These are phyloP conservation scores for Argyrosomus japonicus DNA, from an alignment of 2,113 vertebrate genomes.

Conservation along the genomic window DNA sequence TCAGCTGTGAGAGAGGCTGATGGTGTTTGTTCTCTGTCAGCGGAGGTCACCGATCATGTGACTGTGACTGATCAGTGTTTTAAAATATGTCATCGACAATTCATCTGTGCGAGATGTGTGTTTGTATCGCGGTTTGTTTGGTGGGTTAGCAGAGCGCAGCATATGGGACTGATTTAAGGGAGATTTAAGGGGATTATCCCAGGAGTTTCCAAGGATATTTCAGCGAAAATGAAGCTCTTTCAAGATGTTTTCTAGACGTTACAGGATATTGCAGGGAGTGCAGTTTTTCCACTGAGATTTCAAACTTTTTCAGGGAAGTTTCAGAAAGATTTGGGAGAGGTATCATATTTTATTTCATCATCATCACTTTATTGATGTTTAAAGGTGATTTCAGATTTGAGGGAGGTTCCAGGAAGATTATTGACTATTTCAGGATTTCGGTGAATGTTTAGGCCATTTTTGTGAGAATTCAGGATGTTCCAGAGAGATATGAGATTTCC, in stretches of 20 bases:
- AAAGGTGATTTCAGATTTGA: neutral
- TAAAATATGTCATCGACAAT: neutral
- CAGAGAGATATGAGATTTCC: too few relatives aligned
- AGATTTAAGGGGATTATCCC: neutral
- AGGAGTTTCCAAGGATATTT: neutral
- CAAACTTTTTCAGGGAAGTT: too few relatives aligned
- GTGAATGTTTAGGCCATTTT: too few relatives aligned
- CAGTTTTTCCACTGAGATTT: too few relatives aligned
- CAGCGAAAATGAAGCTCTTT: neutral
- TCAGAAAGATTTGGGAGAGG: too few relatives aligned
- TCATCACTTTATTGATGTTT: neutral
- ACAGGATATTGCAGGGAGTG: too few relatives aligned
- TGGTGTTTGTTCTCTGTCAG: conserved; percentile 6
- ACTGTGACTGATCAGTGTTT: neutral
- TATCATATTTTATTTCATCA: too few relatives aligned
- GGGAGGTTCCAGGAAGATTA: neutral
- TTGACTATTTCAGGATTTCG: too few relatives aligned
- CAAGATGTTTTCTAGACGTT: neutral
- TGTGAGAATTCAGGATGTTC: neutral
- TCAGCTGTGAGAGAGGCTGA: neutral
- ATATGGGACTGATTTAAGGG: neutral
- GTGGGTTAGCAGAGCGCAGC: neutral
- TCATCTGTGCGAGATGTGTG: neutral
- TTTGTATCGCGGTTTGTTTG: neutral
- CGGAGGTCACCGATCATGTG: neutral